phyloP scores from a whole-genome alignment of 2,888 invertebrate species.

The Eristalis arbustorum region DNA sequence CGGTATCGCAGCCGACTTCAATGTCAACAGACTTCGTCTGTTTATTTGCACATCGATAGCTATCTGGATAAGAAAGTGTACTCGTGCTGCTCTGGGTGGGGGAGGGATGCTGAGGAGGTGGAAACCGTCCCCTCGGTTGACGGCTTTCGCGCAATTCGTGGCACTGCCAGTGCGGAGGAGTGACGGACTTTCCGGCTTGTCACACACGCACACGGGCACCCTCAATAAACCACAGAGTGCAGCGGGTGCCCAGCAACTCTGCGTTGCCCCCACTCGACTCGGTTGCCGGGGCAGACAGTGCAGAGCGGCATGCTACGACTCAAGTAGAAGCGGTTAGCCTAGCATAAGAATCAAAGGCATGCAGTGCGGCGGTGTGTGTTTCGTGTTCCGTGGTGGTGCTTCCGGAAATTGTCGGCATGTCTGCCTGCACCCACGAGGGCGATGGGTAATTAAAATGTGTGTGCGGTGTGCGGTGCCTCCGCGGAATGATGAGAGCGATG shows the following conservation, averaged over 20 bases:
- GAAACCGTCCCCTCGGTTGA: not conserved
- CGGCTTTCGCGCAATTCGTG: not conserved
- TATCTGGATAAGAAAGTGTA: slow-evolving; percentile 21
- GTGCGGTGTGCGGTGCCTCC: slow-evolving; percentile 8
- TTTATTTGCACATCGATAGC: slow-evolving; percentile 26
- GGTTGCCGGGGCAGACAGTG: not conserved
- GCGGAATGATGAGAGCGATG: not conserved
- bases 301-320: not conserved
- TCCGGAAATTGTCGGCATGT: slow-evolving; percentile 37
- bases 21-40: slow-evolving; percentile 36
- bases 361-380: not conserved
- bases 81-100: not conserved
- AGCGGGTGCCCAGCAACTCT: not conserved
- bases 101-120: not conserved
- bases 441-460: slow-evolving; percentile 15
- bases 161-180: not conserved
- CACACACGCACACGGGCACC: not conserved
- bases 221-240: slow-evolving; percentile 20
- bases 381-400: not conserved
- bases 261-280: not conserved
- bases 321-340: slow-evolving; percentile 35
- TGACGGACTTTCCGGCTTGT: not conserved
- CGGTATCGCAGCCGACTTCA: slow-evolving; percentile 22
- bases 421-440: slow-evolving; percentile 1
- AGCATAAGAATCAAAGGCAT: slow-evolving; percentile 38